Base-by-base conservation (phyloP, 2,113 vertebrate species). In the Nothobranchius furzeri region DNA sequence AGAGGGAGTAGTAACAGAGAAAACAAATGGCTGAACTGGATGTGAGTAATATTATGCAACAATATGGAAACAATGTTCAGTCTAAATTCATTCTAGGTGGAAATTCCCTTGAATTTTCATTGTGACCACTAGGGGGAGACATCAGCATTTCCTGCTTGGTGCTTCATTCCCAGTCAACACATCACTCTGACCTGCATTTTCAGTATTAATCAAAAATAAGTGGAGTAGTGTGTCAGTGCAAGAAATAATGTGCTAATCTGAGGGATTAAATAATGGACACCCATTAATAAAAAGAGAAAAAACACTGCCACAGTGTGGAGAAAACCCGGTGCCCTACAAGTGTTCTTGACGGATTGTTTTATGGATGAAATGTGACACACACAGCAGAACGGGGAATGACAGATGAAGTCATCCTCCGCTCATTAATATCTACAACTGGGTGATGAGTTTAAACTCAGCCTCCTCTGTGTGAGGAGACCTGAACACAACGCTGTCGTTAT, bases 101-200 rank as follows among this genome's bases (percentile, higher is more conserved):
- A 46, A 6, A 35, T 17, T 56, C 10, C 3, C 7, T 64, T 73
- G 24, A 73, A 46, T 87, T 66, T 56, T 57, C 57, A 11, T n/a
- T 49, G 60, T 6, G 58, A 24, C 89, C 93, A 92, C 92, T 81
- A 70, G 91, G 89, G 86, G 93, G 91, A 86, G 92, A 91, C 90
- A 91, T 61, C 61, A 61, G 13, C 51, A 79, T 55, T 12, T 37
- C 54, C 54, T 36, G 50, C 43, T 42, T 4, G 2, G n/a, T 54
- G 51, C 36, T 69, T 60, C 50, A 64, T 51, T 76, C 66, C 55
- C 70, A 82, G 54, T 73, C 75, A 70, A 76, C 47, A 51, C 55
- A 62, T 59, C 62, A 46, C 30, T 49, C 59, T 86, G 85, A 91
- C 82, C 78, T 79, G 84, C 76, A 63, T 85, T 86, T 83, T 81